These are phyloP conservation scores for Elephas maximus DNA, from an alignment of 2,113 vertebrate species.

Conservation along the genomic window DNA sequence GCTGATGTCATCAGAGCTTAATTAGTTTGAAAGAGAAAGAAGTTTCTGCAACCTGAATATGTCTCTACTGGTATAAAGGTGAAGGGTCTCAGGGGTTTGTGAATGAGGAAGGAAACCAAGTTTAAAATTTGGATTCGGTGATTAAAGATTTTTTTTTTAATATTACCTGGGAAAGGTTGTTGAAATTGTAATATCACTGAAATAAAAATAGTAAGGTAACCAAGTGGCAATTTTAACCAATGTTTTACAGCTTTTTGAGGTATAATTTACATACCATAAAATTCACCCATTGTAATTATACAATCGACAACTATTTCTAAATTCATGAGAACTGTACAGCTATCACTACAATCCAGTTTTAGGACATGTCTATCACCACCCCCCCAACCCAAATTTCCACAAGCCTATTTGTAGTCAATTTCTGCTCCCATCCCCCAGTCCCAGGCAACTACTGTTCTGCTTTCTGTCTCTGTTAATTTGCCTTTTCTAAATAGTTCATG, in stretches of 20 bases:
- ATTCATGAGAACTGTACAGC: neutral
- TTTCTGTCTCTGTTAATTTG: neutral
- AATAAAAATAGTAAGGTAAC: conserved; percentile 9
- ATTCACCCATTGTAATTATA: neutral
- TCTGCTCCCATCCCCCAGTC: neutral
- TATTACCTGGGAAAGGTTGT: conserved; percentile 32
- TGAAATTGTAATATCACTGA: conserved; percentile 22
- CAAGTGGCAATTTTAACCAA: neutral
- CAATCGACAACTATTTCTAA: neutral
- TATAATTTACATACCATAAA: neutral
- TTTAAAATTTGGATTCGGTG: conserved; percentile 56
- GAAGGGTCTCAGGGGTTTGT: conserved; percentile 41
- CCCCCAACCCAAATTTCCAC: neutral
- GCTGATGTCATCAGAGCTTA: conserved; percentile 89
- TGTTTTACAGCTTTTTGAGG: neutral
- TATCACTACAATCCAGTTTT: neutral
- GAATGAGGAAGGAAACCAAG: conserved; percentile 56
- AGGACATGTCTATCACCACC: neutral
- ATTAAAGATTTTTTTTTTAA: conserved; percentile 54
- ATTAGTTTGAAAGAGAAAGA: conserved; percentile 84
- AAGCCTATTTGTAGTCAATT: neutral
- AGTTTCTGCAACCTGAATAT: conserved; percentile 71
- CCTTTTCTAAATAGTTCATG: neutral
- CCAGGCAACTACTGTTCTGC: neutral
- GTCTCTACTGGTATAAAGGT: conserved; percentile 62